Percentiles rank a stretch among this genome's conserved stretches.
phyloP scores from a whole-genome alignment of 2,888 invertebrate genomes.

The Xestia xanthographa region DNA sequence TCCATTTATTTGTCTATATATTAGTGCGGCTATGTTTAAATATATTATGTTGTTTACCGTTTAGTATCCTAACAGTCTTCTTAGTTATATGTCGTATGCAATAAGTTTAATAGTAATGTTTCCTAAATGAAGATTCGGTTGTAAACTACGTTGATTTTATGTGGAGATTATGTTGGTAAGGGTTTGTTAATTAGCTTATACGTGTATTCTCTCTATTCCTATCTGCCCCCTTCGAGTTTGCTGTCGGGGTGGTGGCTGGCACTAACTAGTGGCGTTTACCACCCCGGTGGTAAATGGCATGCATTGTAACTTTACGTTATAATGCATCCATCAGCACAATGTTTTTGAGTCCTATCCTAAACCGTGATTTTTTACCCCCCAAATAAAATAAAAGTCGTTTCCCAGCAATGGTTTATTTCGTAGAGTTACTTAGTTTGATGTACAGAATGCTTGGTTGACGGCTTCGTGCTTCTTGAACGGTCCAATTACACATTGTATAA shows the following conservation, averaged over 20 bases:
- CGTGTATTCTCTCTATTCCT: neutral
- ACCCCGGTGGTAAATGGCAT: too few species aligned
- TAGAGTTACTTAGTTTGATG: neutral
- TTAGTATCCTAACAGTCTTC: constrained; percentile 12
- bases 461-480: neutral
- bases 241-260: too few species aligned
- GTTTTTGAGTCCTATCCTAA: neutral
- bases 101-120: constrained; percentile 53
- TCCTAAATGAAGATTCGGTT: constrained; percentile 26
- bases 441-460: neutral
- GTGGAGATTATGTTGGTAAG: neutral
- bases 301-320: too few species aligned
- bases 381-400: neutral
- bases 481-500: neutral
- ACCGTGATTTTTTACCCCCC: neutral
- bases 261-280: too few species aligned
- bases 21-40: constrained; percentile 42
- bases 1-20: neutral
- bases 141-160: neutral
- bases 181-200: neutral
- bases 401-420: neutral
- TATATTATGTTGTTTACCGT: constrained; percentile 27
- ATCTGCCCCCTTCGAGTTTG: too few species aligned
- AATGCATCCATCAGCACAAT: neutral
- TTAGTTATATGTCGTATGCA: constrained; percentile 34